phyloP scores from a whole-genome alignment of 2,113 vertebrate species.

The Balaeniceps rex region DNA sequence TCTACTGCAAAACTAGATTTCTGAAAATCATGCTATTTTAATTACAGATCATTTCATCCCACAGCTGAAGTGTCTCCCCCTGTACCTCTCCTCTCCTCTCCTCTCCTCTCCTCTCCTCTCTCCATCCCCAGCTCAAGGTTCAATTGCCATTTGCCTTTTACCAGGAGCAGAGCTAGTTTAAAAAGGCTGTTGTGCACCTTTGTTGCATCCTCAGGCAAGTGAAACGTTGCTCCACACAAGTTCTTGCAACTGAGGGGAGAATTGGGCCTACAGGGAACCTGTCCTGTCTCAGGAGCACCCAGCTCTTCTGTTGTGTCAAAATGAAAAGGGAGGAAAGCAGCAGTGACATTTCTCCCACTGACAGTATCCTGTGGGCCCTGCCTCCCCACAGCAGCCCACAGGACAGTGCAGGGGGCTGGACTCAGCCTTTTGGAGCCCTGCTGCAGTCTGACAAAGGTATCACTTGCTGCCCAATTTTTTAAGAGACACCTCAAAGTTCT shows the following conservation, averaged over 20 bases:
- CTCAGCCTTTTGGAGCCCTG: neutral
- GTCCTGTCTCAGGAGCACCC: neutral
- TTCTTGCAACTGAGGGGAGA: neutral
- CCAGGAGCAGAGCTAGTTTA: neutral
- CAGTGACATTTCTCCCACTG: neutral
- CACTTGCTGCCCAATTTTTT: neutral
- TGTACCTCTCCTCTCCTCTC: no score
- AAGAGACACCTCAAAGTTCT: neutral
- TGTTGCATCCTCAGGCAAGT: neutral
- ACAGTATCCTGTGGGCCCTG: accelerated
- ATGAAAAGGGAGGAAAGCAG: neutral
- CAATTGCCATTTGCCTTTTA: neutral
- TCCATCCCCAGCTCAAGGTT: neutral
- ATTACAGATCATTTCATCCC: neutral
- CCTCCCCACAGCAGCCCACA: neutral
- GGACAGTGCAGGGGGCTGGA: no score
- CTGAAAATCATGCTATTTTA: neutral
- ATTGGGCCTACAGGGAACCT: neutral
- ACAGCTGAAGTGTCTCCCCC: neutral
- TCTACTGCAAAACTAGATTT: neutral
- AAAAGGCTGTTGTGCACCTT: neutral
- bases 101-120: no score
- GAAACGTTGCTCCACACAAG: neutral
- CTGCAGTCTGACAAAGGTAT: neutral
- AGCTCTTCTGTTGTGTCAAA: neutral